Evolutionary conservation across 2,113 vertebrate species (phyloP), one percentile per base, ranked within the genome.

Genomic region (Colistium nudipinnis): DNA sequence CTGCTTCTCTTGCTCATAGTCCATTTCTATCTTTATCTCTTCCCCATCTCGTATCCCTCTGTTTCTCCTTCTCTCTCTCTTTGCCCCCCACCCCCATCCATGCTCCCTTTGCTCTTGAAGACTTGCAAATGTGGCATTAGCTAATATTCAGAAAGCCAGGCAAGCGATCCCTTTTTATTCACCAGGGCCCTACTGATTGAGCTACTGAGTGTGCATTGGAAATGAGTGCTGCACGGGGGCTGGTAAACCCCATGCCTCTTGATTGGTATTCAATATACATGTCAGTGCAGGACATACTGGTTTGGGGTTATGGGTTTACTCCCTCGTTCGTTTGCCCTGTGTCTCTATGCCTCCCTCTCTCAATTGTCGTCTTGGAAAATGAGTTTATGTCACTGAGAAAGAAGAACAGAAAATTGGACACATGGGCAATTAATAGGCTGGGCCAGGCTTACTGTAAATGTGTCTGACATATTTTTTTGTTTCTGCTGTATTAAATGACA

Each of bases 61-160:
- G 66, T 84, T 70, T 84, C 68, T 90, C 81, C 83, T 92, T 91
- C 93, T 92, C 90, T 91, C 89, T 89, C 90, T 90, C 90, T 92
- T 31, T 33, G 7, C 17, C 30, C 17, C 9, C 87, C 88, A 81
- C 80, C 83, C 90, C 92, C 75, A 60, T 48, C 39, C 67, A 51
- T 33, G 55, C 70, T 56, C 47, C 54, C 30, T 81, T 83, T 87
- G 63, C 94, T 94, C 93, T 94, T 95, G 93, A 95, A 94, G 95
- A 97, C 95, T 97, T 96, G 95, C 95, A 97, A 97, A 97, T 97
- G 95, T 97, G 95, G 94, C 94, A 96, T 98, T 97, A 96, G 94
- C 95, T 96, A 95, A 97, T 96, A 96, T 96, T 95, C 95, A 94
- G 92, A 94, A 94, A 94, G 90, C 92, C 92, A 76, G 64, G 91